A percentile compares a stretch with the other conserved stretches of the same genome.
phyloP scores from a whole-genome alignment of 2,797 vertebrate species.

The Basileuterus tristriatus region DNA sequence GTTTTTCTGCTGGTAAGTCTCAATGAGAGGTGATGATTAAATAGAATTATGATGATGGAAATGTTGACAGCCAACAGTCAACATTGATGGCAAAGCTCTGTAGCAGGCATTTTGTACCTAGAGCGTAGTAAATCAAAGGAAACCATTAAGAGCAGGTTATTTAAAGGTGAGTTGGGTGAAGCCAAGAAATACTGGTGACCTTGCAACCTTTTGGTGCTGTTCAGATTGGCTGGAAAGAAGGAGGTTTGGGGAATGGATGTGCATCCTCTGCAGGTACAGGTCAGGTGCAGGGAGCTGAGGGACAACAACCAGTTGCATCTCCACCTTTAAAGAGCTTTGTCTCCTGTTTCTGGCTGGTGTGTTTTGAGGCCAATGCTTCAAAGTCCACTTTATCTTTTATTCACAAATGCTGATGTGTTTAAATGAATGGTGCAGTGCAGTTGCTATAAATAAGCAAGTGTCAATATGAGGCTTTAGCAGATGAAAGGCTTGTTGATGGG shows the following conservation, averaged over 20 bases:
- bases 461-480: constrained; percentile 58
- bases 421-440: constrained; percentile 62
- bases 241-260: neutral
- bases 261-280: neutral
- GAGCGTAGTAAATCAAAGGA: neutral
- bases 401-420: constrained; percentile 62
- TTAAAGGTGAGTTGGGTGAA: neutral
- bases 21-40: neutral
- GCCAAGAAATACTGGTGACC: neutral
- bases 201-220: neutral
- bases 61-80: neutral
- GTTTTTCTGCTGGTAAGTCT: neutral
- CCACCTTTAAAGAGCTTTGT: neutral
- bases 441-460: constrained; percentile 66
- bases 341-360: neutral
- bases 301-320: neutral
- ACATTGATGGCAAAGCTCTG: neutral
- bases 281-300: neutral
- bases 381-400: constrained; percentile 63
- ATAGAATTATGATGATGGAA: neutral
- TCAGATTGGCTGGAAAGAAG: neutral
- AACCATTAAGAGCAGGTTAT: neutral
- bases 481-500: constrained; percentile 66
- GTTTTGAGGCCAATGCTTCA: constrained; percentile 19
- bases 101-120: neutral